Base-by-base conservation (phyloP, 1,140 invertebrate species). In the Phocides pigmalion region DNA sequence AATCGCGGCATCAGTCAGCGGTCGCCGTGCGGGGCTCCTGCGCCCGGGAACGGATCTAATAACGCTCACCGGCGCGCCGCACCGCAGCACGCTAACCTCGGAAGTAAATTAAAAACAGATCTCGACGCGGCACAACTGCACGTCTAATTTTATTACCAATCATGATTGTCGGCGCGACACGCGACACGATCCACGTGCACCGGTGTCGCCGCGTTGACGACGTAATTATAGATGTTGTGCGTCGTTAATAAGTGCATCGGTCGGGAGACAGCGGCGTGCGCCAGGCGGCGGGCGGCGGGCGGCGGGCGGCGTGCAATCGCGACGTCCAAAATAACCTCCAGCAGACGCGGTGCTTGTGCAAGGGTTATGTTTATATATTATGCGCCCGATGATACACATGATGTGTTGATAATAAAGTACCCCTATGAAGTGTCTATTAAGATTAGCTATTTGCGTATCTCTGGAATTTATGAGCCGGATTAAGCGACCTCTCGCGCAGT, bases 41-140 rank as follows among this genome's bases (percentile, higher is more conserved):
- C 12, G 12, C 1, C 17, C 42, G 42, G 17, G 8, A 12, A 4
- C 42, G 17, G 17, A 25, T 22, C 12, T 39, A 41, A 42, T 42
- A 42, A 42, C 39, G 44, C 15, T 25, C 11, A 37, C 12, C 17
- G 15, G 28, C n/a, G 14, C 35, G 16, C 14, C 2, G 28, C 47
- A 12, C 4, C 28, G 32, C 32, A 22, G 32, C 49, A 37, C 35
- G 49, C 35, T 16, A 25, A 37, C 19, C 37, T 42, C 39, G 53
- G 53, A 56, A 28, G 53, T 42, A 56, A 42, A 56, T 42, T 56
- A 56, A 56, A 56, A 56, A 56, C 53, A 56, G 53, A 56, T 56
- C 41, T 15, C 19, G 37, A 42, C 12, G 20, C 53, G 37, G 19
- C 3, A 19, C 37, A 25, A 54, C 51, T 54, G 51, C 53, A 56